Evolutionary conservation across 53 echinoderm and acorn worm genomes (phyloP).

Genomic region (Pentamera pediparva): DNA sequence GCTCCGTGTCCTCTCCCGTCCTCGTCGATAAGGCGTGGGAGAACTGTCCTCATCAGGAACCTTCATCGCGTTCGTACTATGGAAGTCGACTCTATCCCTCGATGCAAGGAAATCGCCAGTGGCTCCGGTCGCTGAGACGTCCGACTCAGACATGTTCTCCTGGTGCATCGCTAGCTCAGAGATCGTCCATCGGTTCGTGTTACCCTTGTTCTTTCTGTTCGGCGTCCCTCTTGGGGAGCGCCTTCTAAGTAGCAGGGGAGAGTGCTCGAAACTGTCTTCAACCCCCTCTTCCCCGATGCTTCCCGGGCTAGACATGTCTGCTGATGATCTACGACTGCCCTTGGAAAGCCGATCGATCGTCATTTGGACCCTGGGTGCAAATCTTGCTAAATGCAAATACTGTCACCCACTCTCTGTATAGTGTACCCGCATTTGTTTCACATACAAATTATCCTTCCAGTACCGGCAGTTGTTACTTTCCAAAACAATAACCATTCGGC

Average conservation of each 20-base stretch:
- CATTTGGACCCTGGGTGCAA: too few species aligned
- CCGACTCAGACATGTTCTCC: background rate
- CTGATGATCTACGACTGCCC: background rate
- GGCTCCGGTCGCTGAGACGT: background rate
- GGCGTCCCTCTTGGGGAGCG: background rate
- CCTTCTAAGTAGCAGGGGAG: background rate
- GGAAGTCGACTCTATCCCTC: too few species aligned
- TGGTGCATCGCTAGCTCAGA: background rate
- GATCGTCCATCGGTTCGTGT: background rate
- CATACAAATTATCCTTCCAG: too few species aligned
- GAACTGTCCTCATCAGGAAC: background rate
- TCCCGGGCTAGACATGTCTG: constrained; percentile 16
- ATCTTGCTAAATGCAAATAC: too few species aligned
- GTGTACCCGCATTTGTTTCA: too few species aligned
- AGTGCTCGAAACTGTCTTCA: constrained; percentile 14
- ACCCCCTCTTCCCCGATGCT: background rate
- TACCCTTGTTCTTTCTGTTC: background rate
- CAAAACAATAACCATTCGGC: too few species aligned
- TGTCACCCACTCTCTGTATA: too few species aligned
- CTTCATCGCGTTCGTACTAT: background rate
- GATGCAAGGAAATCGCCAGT: background rate
- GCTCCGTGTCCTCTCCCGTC: constrained; percentile 57
- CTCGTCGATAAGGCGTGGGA: background rate
- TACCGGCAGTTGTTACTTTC: too few species aligned
- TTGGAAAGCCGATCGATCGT: constrained; percentile 22